phyloP scores from a whole-genome alignment of 2,797 vertebrate genomes.

The Cirrhinus mrigala region DNA sequence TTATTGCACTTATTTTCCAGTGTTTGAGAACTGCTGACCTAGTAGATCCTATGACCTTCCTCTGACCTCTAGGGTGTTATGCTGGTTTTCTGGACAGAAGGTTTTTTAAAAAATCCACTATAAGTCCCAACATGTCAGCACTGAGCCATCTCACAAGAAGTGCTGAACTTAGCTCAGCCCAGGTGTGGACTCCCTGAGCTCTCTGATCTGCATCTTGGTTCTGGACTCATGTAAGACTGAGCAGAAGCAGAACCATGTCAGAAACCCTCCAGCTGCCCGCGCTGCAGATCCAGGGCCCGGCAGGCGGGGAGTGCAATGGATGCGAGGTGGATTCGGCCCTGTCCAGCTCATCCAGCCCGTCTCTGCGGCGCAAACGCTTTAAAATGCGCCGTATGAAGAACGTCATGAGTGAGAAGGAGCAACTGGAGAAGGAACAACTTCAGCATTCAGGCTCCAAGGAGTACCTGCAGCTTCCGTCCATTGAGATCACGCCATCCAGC shows the following conservation, averaged over 20 bases:
- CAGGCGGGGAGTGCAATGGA: constrained; percentile 44
- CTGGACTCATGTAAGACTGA: constrained; percentile 22
- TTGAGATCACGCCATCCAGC: constrained; percentile 88
- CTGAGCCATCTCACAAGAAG: not conserved
- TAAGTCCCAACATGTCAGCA: constrained; percentile 6
- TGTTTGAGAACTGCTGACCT: constrained; percentile 18
- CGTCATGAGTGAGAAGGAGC: constrained; percentile 66
- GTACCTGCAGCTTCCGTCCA: constrained; percentile 86
- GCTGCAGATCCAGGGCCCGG: constrained; percentile 80
- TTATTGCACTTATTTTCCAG: not conserved
- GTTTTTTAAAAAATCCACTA: not conserved
- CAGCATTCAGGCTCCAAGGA: constrained; percentile 75
- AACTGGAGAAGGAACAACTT: constrained; percentile 51
- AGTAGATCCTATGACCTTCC: constrained; percentile 50
- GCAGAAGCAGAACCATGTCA: constrained; percentile 73
- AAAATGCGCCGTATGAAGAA: constrained; percentile 83
- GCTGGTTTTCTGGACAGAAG: constrained; percentile 17
- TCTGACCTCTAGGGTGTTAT: constrained; percentile 61
- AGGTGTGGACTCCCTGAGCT: constrained; percentile 13
- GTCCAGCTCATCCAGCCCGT: constrained; percentile 79
- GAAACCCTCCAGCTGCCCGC: constrained; percentile 82
- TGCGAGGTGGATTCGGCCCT: constrained; percentile 44
- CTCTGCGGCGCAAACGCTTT: constrained; percentile 82
- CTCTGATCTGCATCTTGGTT: not conserved
- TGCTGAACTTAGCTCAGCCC: constrained; percentile 6